Evolutionary conservation across 2,888 invertebrate species (phyloP), one percentile per base, ranked within the genome.

Genomic region (Sussaba pulchella): DNA sequence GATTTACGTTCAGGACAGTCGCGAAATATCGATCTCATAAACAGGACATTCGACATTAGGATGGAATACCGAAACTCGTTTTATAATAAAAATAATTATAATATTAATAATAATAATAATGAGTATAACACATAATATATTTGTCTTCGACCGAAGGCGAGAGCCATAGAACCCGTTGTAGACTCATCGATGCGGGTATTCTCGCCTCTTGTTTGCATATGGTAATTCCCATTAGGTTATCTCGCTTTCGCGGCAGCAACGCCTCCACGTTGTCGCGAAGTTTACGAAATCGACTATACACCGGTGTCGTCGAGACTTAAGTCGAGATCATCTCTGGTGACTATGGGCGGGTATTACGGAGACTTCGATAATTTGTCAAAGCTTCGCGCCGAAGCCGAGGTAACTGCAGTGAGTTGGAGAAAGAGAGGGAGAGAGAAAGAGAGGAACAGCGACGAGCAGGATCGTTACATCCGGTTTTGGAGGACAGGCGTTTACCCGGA

Each of bases 191-290:
- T 71, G 63, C 19, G 14, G 50, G 36, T 57, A 54, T 17, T 50
- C 61, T 67, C 61, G 36, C 39, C 31, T 71, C 70, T 52, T 71
- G 66, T 80, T 71, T 71, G 75, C 71, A 50, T 71, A 76, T 73
- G 76, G 69, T 72, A 73, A 81, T 81, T 64, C 57, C 63, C 72
- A 76, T 81, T 64, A 73, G 47, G 45, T 21, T 66, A 54, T 74
- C 67, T 79, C 59, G 39, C 57, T 66, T 41, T 66, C 63, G 70
- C 75, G 66, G 43, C 9, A 9, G 59, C 43, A 41, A 54, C 66
- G 71, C 66, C 52, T 75, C 54, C 61, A 43, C 61, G 52, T 67
- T 59, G 45, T 75, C 67, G 45, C 24, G 9, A 57, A 75, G 59
- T 71, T 66, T 43, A n/a, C n/a, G 57, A 41, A 31, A 47, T 64